Conservation (phyloP, 2,113 vertebrate genomes). For the Gyps fulvus region DNA sequence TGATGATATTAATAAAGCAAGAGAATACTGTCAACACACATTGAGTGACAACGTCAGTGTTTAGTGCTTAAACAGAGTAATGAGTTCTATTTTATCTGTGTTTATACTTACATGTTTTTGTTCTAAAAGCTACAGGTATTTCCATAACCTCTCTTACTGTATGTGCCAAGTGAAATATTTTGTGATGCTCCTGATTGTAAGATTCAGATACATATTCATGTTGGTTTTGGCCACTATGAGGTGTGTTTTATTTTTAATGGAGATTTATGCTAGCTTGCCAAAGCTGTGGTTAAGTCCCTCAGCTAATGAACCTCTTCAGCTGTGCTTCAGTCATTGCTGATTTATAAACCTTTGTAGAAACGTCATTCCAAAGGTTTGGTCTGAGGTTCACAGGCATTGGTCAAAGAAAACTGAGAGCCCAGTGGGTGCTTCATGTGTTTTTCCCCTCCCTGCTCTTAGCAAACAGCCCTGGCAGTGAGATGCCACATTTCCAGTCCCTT, state of each 20-base stretch:
- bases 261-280: slow-evolving; percentile 68
- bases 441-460: background rate
- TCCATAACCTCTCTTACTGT: slow-evolving; percentile 68
- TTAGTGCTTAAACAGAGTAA: slow-evolving; percentile 77
- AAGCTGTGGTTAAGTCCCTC: slow-evolving; percentile 61
- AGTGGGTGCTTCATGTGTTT: background rate
- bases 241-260: slow-evolving; percentile 54
- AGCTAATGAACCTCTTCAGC: slow-evolving; percentile 45
- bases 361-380: background rate
- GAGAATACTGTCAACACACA: slow-evolving; percentile 79
- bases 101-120: slow-evolving; percentile 66
- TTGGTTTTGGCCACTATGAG: slow-evolving; percentile 59
- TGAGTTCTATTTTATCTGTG: slow-evolving; percentile 73
- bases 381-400: background rate
- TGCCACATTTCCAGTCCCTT: background rate
- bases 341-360: background rate
- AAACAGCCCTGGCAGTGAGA: background rate
- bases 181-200: slow-evolving; percentile 58
- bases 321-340: slow-evolving; percentile 49
- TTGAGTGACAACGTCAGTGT: slow-evolving; percentile 72
- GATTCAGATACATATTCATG: slow-evolving; percentile 41
- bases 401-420: slow-evolving; percentile 19
- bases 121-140: slow-evolving; percentile 75
- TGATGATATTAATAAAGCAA: slow-evolving; percentile 77
- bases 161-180: slow-evolving; percentile 59